Evolutionary conservation across 92 coral and sea anemone genomes (phyloP).

Genomic region (Nematostella vectensis): DNA sequence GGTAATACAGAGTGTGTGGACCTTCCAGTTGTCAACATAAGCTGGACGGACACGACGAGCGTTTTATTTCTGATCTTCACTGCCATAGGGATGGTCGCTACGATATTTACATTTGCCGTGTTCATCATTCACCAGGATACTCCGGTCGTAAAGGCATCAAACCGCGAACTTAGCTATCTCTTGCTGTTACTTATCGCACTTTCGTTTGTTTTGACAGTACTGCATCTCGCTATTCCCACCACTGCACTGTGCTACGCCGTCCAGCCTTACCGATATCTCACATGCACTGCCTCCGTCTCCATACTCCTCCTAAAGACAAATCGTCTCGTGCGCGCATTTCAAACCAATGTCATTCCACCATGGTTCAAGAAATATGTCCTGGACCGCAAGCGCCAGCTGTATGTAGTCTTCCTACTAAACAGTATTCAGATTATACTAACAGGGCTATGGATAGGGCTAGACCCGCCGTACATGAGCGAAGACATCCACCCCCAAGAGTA

Average conservation of each 20-base stretch:
- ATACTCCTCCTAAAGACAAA: constrained; percentile 61
- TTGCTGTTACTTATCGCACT: constrained; percentile 38
- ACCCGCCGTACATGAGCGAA: constrained; percentile 43
- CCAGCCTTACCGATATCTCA: constrained; percentile 56
- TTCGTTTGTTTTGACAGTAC: constrained; percentile 46
- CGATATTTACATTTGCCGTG: constrained; percentile 21
- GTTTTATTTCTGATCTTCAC: constrained; percentile 19
- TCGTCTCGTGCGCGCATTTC: constrained; percentile 63
- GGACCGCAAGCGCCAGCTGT: constrained; percentile 23
- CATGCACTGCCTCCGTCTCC: constrained; percentile 53
- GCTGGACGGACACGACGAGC: constrained; percentile 40
- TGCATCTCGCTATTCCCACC: constrained; percentile 50
- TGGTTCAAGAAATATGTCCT: constrained; percentile 47
- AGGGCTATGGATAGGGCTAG: constrained; percentile 39
- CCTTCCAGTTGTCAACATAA: constrained; percentile 44
- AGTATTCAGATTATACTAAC: constrained; percentile 24
- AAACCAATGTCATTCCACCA: constrained; percentile 33
- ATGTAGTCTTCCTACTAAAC: constrained; percentile 23
- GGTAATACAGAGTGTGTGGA: constrained; percentile 36
- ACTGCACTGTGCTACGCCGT: constrained; percentile 33
- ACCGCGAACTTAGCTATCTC: constrained; percentile 59
- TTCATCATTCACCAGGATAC: constrained; percentile 34
- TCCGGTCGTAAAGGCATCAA: constrained; percentile 62
- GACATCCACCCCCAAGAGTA: constrained; percentile 22
- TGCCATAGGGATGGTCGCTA: constrained; percentile 28